phyloP scores from a whole-genome alignment of 2,888 invertebrate genomes.

The Meteorus colon region DNA sequence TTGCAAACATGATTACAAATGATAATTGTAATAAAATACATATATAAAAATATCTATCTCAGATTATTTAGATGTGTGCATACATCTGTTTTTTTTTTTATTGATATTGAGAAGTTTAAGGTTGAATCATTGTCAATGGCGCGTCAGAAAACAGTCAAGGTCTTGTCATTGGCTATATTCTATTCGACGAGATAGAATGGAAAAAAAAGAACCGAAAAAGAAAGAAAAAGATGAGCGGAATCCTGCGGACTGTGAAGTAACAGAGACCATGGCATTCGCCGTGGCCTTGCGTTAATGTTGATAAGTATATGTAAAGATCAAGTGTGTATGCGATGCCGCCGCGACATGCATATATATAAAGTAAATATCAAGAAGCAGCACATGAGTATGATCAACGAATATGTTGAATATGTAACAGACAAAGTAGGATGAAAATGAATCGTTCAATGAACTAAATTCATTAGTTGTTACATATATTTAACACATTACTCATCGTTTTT shows the following conservation, averaged over 20 bases:
- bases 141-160: conserved; percentile 9
- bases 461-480: not conserved
- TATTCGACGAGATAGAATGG: not conserved
- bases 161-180: conserved; percentile 11
- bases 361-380: not conserved
- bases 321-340: not conserved
- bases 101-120: conserved; percentile 14
- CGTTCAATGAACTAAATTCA: not conserved
- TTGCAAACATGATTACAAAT: not conserved
- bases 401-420: conserved; percentile 12
- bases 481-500: not conserved
- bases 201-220: conserved; percentile 8
- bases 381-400: not conserved
- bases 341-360: conserved; percentile 3
- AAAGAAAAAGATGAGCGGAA: conserved; percentile 1
- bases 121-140: conserved; percentile 10
- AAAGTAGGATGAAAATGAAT: not conserved
- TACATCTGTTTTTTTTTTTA: not conserved
- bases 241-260: conserved; percentile 5
- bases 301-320: conserved; percentile 12
- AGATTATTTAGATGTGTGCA: not conserved
- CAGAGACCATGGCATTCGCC: conserved; percentile 20
- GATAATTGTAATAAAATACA: not conserved
- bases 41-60: not conserved
- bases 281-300: conserved; percentile 12